Evolutionary conservation across 2,888 invertebrate species (phyloP).

Genomic region (Drosophila pseudotalamancana): DNA sequence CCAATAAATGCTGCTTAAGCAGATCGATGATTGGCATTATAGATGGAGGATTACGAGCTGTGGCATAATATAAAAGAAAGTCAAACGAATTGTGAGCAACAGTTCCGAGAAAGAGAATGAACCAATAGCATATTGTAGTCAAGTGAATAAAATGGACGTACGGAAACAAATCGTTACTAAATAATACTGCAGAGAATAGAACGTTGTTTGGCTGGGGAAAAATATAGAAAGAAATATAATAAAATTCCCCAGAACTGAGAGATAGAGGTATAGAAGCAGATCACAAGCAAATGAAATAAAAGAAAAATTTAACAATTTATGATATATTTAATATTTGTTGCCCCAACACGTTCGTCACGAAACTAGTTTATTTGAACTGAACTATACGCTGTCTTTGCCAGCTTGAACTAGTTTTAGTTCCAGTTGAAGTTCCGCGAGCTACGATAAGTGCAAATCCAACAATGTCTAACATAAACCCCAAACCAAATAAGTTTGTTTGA

Average conservation of each 20-base stretch:
- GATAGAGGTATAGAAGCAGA: too few relatives aligned
- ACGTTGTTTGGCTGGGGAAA: too few relatives aligned
- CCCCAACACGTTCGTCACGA: too few relatives aligned
- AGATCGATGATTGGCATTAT: constrained; percentile 30
- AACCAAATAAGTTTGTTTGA: constrained; percentile 5
- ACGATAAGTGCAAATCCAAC: constrained; percentile 8
- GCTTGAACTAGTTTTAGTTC: not conserved
- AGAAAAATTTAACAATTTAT: too few relatives aligned
- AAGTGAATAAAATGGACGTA: not conserved
- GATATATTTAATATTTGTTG: too few relatives aligned
- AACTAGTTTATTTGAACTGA: not conserved
- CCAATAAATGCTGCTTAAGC: not conserved
- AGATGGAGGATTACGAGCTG: constrained; percentile 24
- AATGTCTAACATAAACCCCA: not conserved
- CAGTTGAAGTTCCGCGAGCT: not conserved
- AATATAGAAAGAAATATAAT: not conserved
- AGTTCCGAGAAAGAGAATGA: not conserved
- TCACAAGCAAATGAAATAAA: too few relatives aligned
- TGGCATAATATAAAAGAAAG: constrained; percentile 2
- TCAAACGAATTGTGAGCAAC: not conserved
- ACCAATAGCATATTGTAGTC: constrained; percentile 3
- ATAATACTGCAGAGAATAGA: too few relatives aligned
- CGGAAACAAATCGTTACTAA: too few relatives aligned
- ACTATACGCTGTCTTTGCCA: too few relatives aligned
- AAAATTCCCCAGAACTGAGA: not conserved